Evolutionary conservation across 2,113 vertebrate genomes (phyloP).

Genomic region (Recurvirostra avosetta): DNA sequence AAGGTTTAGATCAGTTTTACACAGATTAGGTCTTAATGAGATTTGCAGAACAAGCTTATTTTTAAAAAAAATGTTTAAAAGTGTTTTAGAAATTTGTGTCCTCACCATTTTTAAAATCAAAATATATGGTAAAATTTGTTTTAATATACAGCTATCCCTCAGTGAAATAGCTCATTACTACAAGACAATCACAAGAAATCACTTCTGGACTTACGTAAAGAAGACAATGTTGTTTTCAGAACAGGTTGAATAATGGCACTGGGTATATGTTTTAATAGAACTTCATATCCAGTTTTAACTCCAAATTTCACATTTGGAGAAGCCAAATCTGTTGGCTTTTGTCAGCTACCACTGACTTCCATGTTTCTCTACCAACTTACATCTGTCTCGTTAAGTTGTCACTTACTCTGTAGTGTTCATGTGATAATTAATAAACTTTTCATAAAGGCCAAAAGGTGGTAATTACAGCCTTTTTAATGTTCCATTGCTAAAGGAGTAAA

Average conservation of each 20-base stretch:
- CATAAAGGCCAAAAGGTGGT: background rate
- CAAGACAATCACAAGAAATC: background rate
- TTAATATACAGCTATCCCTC: background rate
- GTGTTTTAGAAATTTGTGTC: background rate
- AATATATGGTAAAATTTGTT: background rate
- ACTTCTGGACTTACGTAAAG: background rate
- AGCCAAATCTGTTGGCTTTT: background rate
- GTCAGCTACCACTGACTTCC: background rate
- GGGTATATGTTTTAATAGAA: background rate
- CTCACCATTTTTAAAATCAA: background rate
- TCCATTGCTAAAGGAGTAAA: background rate
- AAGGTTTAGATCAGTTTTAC: background rate
- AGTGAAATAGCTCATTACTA: background rate
- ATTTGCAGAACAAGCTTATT: background rate
- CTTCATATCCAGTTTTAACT: background rate
- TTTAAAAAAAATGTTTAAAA: background rate
- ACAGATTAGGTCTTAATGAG: background rate
- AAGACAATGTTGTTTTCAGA: background rate
- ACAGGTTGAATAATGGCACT: background rate
- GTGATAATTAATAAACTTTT: background rate
- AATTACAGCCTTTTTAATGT: background rate
- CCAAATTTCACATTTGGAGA: background rate
- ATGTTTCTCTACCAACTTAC: background rate
- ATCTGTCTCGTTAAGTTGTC: background rate
- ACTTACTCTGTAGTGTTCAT: background rate